Conservation (phyloP, 2,113 vertebrate species). For the Lates calcarifer region DNA sequence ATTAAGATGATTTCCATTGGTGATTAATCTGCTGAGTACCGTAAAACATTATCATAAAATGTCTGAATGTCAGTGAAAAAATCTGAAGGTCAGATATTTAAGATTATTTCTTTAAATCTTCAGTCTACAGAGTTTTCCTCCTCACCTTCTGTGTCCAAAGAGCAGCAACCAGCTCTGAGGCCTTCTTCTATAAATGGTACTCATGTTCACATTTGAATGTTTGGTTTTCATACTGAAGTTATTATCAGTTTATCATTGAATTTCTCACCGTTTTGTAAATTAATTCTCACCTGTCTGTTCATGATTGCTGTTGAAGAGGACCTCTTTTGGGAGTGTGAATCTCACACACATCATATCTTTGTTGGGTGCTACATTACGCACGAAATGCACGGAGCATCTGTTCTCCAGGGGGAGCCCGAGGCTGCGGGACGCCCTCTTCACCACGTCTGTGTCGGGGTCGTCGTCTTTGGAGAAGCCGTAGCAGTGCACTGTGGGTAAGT, state of each 20-base stretch:
- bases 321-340: slow-evolving; percentile 87
- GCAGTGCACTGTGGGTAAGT: slow-evolving; percentile 92
- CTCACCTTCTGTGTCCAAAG: not conserved
- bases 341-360: slow-evolving; percentile 97
- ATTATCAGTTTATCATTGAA: not conserved
- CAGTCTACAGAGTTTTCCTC: not conserved
- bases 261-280: not conserved
- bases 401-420: slow-evolving; percentile 86
- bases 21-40: not conserved
- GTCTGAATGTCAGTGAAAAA: not conserved
- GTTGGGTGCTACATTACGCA: slow-evolving; percentile 95
- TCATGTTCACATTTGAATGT: not conserved
- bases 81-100: not conserved
- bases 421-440: slow-evolving; percentile 81
- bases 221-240: not conserved
- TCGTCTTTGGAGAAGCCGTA: slow-evolving; percentile 94
- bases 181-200: not conserved
- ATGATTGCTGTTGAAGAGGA: slow-evolving; percentile 84
- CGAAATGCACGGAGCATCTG: slow-evolving; percentile 87
- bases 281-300: slow-evolving; percentile 82
- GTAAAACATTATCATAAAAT: not conserved
- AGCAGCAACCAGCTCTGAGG: not conserved
- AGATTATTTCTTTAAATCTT: not conserved
- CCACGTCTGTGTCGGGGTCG: slow-evolving; percentile 86
- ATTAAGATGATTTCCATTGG: not conserved